Conservation (phyloP, 2,113 vertebrate genomes). For the Carassius carassius region DNA sequence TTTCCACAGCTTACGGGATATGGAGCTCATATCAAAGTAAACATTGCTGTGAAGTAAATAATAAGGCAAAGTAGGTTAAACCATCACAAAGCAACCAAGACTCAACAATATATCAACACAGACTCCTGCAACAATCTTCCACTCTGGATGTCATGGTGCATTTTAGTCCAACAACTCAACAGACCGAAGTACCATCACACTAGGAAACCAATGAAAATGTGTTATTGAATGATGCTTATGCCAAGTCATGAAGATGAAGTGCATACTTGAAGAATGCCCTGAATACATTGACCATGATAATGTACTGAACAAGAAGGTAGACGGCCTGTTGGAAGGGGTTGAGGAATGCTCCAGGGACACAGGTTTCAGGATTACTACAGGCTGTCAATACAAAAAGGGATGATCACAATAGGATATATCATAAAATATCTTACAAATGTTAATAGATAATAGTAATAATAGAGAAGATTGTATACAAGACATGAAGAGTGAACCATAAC, state of each 20-base stretch:
- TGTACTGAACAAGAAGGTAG: constrained; percentile 96
- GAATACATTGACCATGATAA: constrained; percentile 98
- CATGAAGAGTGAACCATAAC: background rate
- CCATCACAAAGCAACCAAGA: background rate
- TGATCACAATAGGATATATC: constrained; percentile 42
- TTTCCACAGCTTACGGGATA: constrained; percentile 92
- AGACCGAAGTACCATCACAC: background rate
- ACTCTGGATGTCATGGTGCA: too few species aligned
- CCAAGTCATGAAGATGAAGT: background rate
- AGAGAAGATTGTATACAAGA: background rate
- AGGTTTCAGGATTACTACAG: constrained; percentile 74
- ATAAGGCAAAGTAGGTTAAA: constrained; percentile 29
- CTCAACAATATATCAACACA: too few species aligned
- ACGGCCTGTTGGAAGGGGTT: constrained; percentile 91
- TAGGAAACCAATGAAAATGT: background rate
- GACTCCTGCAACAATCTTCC: too few species aligned
- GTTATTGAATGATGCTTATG: background rate
- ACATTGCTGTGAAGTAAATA: constrained; percentile 80
- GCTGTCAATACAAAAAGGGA: constrained; percentile 69
- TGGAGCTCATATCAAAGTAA: constrained; percentile 88
- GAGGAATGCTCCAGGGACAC: constrained; percentile 88
- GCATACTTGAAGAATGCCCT: constrained; percentile 98
- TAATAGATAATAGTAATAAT: background rate
- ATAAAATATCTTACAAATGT: background rate
- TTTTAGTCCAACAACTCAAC: too few species aligned